A percentile compares a stretch with the other conserved stretches of the same genome.
These are phyloP conservation scores for Oryzias curvinotus DNA, from an alignment of 2,113 vertebrate species.

Conservation along the genomic window DNA sequence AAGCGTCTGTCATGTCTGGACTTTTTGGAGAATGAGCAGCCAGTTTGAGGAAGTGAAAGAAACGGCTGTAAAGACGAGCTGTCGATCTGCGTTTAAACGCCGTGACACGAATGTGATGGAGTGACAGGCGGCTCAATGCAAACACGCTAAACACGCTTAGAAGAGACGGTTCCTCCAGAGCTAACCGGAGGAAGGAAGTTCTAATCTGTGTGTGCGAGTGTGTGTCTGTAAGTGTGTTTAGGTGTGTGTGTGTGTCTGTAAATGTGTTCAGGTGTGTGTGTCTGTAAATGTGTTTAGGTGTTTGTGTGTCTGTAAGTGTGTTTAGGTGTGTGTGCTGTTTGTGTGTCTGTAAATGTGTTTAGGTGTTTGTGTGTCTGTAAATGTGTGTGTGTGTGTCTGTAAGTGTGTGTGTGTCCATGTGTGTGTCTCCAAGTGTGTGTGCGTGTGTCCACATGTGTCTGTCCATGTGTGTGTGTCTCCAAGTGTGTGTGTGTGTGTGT, in stretches of 20 bases:
- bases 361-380: no score
- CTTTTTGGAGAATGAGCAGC: slow-evolving; percentile 5
- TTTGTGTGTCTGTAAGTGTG: slow-evolving; percentile 3
- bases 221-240: no score
- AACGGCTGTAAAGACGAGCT: slow-evolving; percentile 15
- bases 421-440: slow-evolving; percentile 10
- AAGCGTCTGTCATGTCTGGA: slow-evolving; percentile 1
- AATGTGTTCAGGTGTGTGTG: slow-evolving; percentile 1
- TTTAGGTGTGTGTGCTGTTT: no score
- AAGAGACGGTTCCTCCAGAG: no score
- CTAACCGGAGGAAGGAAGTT: no score
- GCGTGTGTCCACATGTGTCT: no score
- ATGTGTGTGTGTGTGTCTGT: neutral
- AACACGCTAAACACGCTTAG: neutral
- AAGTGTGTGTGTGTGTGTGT: no score
- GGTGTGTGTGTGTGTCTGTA: no score
- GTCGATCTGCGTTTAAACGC: slow-evolving; percentile 4
- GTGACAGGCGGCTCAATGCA: neutral
- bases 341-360: no score
- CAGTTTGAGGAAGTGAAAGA: neutral
- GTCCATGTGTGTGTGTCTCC: slow-evolving; percentile 4
- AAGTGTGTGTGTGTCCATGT: slow-evolving; percentile 12
- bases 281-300: neutral
- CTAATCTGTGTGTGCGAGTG: no score
- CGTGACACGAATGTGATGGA: slow-evolving; percentile 1